A percentile compares a stretch with the other conserved stretches of the same genome.
Evolutionary conservation across 2,888 invertebrate species (phyloP).

Genomic region (Leptopilina myrica): DNA sequence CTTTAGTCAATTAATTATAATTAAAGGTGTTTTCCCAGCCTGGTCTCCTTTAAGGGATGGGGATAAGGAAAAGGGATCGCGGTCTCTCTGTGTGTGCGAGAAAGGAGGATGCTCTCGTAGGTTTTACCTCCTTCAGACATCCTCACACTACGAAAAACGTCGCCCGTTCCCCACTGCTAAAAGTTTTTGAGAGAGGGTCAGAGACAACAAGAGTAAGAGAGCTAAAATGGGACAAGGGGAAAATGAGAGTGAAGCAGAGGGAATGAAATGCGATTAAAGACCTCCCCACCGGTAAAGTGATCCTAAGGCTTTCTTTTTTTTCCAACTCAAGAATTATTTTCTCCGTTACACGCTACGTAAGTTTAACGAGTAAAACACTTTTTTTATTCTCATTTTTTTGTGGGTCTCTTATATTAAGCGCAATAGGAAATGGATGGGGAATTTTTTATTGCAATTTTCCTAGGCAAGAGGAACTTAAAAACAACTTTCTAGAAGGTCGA

Average conservation of each 20-base stretch:
- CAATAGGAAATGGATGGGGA: conserved; percentile 36
- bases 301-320: conserved; percentile 60
- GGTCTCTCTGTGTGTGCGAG: conserved; percentile 31
- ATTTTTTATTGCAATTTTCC: too few relatives aligned
- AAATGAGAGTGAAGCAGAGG: conserved; percentile 43
- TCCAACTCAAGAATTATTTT: conserved; percentile 40
- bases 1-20: conserved; percentile 64
- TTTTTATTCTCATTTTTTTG: conserved; percentile 22
- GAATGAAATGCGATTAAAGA: conserved; percentile 57
- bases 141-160: neutral
- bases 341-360: conserved; percentile 32
- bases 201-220: conserved; percentile 50
- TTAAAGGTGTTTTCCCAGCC: conserved; percentile 58
- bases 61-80: conserved; percentile 41
- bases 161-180: too few relatives aligned
- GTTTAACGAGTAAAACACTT: conserved; percentile 31
- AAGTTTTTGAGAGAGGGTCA: conserved; percentile 35
- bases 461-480: too few relatives aligned
- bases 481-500: too few relatives aligned
- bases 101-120: conserved; percentile 52
- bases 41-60: conserved; percentile 38
- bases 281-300: conserved; percentile 65
- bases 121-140: conserved; percentile 50
- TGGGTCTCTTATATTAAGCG: conserved; percentile 40
- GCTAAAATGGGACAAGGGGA: conserved; percentile 22